These are phyloP conservation scores for Mus caroli DNA, from an alignment of 2,797 vertebrate genomes.

Conservation along the genomic window DNA sequence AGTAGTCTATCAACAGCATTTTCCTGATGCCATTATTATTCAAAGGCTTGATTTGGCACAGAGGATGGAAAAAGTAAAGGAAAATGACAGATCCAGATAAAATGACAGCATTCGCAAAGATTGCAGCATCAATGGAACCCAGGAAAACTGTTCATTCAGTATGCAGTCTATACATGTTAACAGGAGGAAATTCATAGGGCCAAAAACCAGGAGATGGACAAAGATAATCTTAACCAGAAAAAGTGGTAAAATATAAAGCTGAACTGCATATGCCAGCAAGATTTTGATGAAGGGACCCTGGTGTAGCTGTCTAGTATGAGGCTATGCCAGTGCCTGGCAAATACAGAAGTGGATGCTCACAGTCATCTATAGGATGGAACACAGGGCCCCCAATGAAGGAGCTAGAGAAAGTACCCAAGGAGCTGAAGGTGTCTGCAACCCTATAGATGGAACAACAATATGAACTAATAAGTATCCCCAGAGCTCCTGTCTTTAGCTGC, in stretches of 20 bases:
- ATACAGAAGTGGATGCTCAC: no score
- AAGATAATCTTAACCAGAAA: not conserved
- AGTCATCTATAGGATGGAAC: no score
- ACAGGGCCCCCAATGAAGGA: no score
- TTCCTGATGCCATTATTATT: not conserved
- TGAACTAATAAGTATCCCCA: no score
- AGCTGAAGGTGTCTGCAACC: no score
- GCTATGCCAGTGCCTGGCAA: no score
- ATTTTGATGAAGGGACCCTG: no score
- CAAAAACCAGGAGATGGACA: not conserved
- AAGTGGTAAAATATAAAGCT: not conserved
- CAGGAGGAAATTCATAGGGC: not conserved
- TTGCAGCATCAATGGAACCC: not conserved
- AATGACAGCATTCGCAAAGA: not conserved
- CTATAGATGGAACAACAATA: no score
- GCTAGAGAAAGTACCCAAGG: no score
- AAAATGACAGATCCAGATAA: not conserved
- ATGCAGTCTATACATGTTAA: not conserved
- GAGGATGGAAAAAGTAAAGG: constrained; percentile 3
- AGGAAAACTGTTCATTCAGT: not conserved
- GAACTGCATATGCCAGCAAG: no score
- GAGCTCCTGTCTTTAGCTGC: no score
- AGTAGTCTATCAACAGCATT: not conserved
- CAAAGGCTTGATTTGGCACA: not conserved
- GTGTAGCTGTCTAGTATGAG: no score